phyloP scores from a whole-genome alignment of 2,113 vertebrate species.

The Ciconia maguari region DNA sequence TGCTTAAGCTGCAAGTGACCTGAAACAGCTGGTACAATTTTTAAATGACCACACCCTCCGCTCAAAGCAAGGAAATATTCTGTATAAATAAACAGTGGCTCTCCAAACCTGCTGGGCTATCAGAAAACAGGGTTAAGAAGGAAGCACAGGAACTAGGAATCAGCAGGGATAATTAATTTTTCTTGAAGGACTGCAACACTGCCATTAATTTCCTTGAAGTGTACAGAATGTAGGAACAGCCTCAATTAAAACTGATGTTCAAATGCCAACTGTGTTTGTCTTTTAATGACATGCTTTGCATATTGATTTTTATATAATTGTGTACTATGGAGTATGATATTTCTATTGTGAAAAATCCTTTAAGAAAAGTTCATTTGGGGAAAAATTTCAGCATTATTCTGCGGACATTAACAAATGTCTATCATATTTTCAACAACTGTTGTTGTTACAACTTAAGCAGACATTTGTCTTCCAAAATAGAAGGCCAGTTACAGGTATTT shows the following conservation, averaged over 20 bases:
- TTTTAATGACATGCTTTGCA: conserved; percentile 19
- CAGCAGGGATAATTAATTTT: conserved; percentile 34
- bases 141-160: not conserved
- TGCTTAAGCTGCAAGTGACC: conserved; percentile 14
- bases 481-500: not conserved
- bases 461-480: not conserved
- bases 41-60: not conserved
- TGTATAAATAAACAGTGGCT: not conserved
- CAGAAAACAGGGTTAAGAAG: not conserved
- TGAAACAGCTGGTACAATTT: conserved; percentile 40
- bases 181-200: not conserved
- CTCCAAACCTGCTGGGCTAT: not conserved
- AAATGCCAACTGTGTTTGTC: conserved; percentile 29
- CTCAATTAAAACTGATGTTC: conserved; percentile 60
- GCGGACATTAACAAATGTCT: not conserved
- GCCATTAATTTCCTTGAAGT: conserved; percentile 15
- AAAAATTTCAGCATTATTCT: not conserved
- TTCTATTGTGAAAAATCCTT: not conserved
- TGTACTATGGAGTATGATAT: not conserved
- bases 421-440: not conserved
- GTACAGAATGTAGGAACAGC: not conserved
- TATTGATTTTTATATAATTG: conserved; percentile 34
- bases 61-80: not conserved
- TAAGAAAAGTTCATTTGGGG: not conserved
- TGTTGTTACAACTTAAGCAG: not conserved